Base-by-base conservation (phyloP, 2,797 vertebrate genomes). In the Sylvia borin region DNA sequence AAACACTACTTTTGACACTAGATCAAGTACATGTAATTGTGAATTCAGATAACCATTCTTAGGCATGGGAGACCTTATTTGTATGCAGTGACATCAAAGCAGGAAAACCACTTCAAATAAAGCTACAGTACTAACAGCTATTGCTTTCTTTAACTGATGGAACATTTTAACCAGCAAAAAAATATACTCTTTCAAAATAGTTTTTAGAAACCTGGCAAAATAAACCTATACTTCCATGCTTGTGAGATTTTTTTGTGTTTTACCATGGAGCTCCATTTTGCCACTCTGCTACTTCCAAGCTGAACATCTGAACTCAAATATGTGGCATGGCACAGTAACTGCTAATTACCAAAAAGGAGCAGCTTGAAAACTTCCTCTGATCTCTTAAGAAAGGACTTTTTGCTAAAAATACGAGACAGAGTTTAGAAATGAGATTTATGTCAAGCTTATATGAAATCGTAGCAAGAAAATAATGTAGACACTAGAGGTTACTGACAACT, bases 1-100 rank as follows among this genome's bases (percentile, higher is more conserved):
- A 94, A 96, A 58, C 27, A 62, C 43, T 86, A 32, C 26, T 66
- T 95, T 91, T 93, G 82, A 91, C 62, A 70, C 40, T 21, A 84
- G 58, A 92, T 72, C 76, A 92, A 90, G 48, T 40, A 60, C n/a
- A 47, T 16, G 43, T 43, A 84, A 73, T 76, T 93, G 50, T 42
- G 55, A 85, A 90, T 55, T 71, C 64, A 73, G 40, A 67, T 70
- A 91, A 90, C 21, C 19, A 8, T 62, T 86, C 40, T 53, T 54
- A 68, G 29, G 32, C 72, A 73, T 34, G 54, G n/a, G 64, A 75
- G 58, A 70, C 12, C 42, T 76, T 62, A 79, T 88, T 79, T 71
- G 55, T 70, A 76, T 60, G 73, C 66, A 54, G 51, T 25, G 47
- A 77, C 61, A 94, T 88, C 72, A 82, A 87, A 85, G 43, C 5